Evolutionary conservation across 2,888 invertebrate species (phyloP).

Genomic region (Orthosia incerta): DNA sequence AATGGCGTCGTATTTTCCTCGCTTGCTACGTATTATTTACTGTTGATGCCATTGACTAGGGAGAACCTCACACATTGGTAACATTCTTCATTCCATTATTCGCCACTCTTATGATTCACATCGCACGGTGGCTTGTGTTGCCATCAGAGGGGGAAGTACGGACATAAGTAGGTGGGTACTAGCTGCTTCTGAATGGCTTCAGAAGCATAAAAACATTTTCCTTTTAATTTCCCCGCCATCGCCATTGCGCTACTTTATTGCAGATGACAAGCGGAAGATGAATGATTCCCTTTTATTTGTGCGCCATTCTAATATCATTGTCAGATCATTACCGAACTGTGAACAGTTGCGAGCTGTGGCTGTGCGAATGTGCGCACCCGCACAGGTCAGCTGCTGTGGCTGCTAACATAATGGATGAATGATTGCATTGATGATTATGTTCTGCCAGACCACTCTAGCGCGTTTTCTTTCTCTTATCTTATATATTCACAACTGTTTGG

Average conservation of each 20-base stretch:
- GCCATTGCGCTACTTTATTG: slow-evolving; percentile 15
- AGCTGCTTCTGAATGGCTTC: not conserved
- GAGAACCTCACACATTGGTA: slow-evolving; percentile 3
- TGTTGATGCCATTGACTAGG: slow-evolving; percentile 1
- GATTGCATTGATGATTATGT: not conserved
- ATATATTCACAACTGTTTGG: not conserved
- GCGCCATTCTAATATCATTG: not conserved
- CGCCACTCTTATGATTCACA: not conserved
- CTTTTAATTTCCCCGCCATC: slow-evolving; percentile 7
- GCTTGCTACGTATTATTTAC: slow-evolving; percentile 20
- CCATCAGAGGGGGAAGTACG: no score
- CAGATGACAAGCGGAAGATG: slow-evolving; percentile 9
- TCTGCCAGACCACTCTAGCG: not conserved
- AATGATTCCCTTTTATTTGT: slow-evolving; percentile 24
- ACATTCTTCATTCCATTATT: slow-evolving; percentile 9
- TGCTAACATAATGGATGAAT: not conserved
- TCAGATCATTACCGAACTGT: not conserved
- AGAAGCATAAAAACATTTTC: not conserved
- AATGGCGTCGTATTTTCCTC: slow-evolving; percentile 39
- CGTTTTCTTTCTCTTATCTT: not conserved
- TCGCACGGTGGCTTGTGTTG: not conserved
- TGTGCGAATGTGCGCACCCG: no score
- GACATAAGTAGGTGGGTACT: no score
- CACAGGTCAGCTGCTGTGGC: no score
- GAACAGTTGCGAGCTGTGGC: not conserved